phyloP scores from a whole-genome alignment of 2,797 vertebrate genomes.

The Acestrorhynchus altus region DNA sequence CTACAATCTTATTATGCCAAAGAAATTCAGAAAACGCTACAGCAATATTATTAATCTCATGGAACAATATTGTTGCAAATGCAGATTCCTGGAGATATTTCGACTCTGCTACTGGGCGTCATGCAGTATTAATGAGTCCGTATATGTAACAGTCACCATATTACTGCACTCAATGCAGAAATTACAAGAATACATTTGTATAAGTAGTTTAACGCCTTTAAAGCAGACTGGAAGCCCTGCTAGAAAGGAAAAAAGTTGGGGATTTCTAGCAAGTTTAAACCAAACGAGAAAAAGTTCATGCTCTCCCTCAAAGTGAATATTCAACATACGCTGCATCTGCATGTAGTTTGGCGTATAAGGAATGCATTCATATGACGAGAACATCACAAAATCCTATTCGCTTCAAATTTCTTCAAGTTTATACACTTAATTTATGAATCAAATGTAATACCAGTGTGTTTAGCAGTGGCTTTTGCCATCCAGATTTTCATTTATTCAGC shows the following conservation, averaged over 20 bases:
- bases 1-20: slow-evolving; percentile 61
- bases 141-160: slow-evolving; percentile 49
- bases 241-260: slow-evolving; percentile 18
- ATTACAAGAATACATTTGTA: slow-evolving; percentile 64
- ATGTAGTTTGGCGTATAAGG: background rate
- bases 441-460: background rate
- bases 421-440: too few relatives aligned
- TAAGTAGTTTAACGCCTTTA: slow-evolving; percentile 52
- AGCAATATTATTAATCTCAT: slow-evolving; percentile 62
- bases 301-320: background rate
- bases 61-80: slow-evolving; percentile 52
- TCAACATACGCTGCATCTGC: background rate
- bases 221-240: slow-evolving; percentile 23
- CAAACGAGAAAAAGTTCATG: slow-evolving; percentile 10
- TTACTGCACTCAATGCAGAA: slow-evolving; percentile 50
- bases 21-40: slow-evolving; percentile 60
- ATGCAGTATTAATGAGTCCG: slow-evolving; percentile 62
- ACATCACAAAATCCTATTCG: background rate
- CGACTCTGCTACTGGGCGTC: slow-evolving; percentile 50
- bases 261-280: slow-evolving; percentile 7
- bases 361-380: background rate
- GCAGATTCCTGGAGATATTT: slow-evolving; percentile 57
- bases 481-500: too few relatives aligned
- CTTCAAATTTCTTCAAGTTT: too few relatives aligned
- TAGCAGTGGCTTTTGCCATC: too few relatives aligned